Percentiles rank a stretch among this genome's conserved stretches.
Conservation (phyloP, 2,797 vertebrate species). For the Gadopsis bispinosus region DNA sequence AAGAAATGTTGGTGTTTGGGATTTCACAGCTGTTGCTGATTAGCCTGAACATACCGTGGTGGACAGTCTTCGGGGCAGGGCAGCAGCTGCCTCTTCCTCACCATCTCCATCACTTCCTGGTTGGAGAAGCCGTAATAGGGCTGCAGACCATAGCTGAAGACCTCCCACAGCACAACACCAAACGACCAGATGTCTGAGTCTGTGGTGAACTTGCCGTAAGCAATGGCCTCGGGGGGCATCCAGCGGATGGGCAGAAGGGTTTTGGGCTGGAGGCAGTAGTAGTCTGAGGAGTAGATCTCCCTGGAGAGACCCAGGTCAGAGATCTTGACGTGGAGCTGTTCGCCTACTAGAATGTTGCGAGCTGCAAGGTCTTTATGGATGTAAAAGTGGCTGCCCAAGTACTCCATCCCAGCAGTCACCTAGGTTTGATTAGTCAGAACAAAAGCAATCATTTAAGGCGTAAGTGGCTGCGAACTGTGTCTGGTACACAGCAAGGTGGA, state of each 20-base stretch:
- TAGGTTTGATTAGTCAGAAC: conserved; percentile 62
- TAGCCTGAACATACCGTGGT: conserved; percentile 76
- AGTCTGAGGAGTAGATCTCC: conserved; percentile 96
- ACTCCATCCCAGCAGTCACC: conserved; percentile 97
- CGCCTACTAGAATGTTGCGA: conserved; percentile 95
- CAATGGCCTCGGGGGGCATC: conserved; percentile 96
- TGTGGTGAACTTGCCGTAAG: conserved; percentile 95
- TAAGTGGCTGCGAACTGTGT: not conserved
- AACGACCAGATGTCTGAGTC: conserved; percentile 99
- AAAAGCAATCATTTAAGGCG: not conserved
- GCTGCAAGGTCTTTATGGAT: conserved; percentile 97
- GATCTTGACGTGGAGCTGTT: conserved; percentile 96
- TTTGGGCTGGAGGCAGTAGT: conserved; percentile 93
- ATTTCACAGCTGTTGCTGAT: not conserved
- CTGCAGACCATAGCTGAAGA: conserved; percentile 98
- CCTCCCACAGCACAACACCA: conserved; percentile 97
- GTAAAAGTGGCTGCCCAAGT: conserved; percentile 93
- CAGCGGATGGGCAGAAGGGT: conserved; percentile 95
- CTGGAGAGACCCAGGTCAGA: conserved; percentile 97
- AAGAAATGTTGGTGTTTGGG: not conserved
- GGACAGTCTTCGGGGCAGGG: conserved; percentile 98
- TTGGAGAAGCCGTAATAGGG: conserved; percentile 98
- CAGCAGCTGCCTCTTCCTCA: conserved; percentile 94
- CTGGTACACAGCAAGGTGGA: not conserved
- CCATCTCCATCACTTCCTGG: conserved; percentile 99